Percentiles rank a stretch among this genome's conserved stretches.
Conservation (phyloP, 2,113 vertebrate genomes). For the Coturnix japonica region DNA sequence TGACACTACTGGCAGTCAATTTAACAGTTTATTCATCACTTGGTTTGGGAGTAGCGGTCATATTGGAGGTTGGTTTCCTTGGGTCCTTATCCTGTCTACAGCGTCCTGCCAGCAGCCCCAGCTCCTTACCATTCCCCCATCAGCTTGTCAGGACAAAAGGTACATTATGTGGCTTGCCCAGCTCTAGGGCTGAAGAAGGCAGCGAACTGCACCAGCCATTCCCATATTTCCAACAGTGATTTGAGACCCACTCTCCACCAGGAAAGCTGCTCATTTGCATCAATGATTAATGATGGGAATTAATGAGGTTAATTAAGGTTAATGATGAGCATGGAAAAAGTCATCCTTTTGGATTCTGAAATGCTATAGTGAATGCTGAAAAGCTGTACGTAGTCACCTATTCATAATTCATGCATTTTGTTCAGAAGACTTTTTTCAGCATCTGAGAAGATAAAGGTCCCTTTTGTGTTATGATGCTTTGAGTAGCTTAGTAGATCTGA, state of each 20-base stretch:
- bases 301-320: constrained; percentile 1
- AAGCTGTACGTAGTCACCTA: neutral
- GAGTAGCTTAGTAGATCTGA: neutral
- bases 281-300: neutral
- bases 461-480: neutral
- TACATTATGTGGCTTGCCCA: neutral
- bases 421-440: neutral
- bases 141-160: neutral
- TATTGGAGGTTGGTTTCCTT: neutral
- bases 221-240: neutral
- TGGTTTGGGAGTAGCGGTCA: neutral
- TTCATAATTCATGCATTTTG: neutral
- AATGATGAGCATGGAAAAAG: neutral
- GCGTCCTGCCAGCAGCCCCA: neutral
- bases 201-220: neutral
- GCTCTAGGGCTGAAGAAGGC: neutral
- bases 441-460: neutral
- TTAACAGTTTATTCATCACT: neutral
- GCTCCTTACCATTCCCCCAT: neutral
- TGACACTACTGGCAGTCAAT: neutral
- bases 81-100: neutral
- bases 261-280: neutral
- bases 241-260: fast-evolving
- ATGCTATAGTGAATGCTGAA: neutral
- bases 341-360: neutral